Percentiles rank a stretch among this genome's conserved stretches.
Evolutionary conservation across 2,113 vertebrate species (phyloP).

Genomic region (Fukomys damarensis): DNA sequence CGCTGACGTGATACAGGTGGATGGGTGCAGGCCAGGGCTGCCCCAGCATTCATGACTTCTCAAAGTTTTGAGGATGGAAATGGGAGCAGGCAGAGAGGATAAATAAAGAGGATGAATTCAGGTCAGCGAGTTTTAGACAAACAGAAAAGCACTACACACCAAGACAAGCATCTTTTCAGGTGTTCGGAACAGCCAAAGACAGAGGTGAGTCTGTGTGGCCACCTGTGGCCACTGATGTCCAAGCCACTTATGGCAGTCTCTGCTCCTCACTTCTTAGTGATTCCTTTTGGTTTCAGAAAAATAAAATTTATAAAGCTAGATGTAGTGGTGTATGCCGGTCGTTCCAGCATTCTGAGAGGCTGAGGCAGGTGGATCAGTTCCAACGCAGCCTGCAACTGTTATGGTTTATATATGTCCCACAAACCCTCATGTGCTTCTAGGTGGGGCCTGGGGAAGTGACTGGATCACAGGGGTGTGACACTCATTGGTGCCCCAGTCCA

Average conservation of each 20-base stretch:
- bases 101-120: background rate
- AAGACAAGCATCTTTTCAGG: background rate
- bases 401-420: background rate
- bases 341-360: background rate
- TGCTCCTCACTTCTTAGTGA: background rate
- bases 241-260: background rate
- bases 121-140: background rate
- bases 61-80: background rate
- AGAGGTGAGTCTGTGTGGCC: background rate
- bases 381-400: background rate
- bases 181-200: background rate
- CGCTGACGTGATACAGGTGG: too few species aligned
- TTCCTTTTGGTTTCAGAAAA: background rate
- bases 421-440: background rate
- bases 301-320: background rate
- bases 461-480: background rate
- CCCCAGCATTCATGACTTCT: background rate
- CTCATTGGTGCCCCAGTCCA: background rate
- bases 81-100: background rate
- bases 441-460: background rate
- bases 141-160: fast-evolving
- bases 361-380: background rate
- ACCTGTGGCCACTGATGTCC: background rate
- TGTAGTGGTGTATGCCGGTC: background rate
- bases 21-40: too few species aligned